Percentiles rank a stretch among this genome's conserved stretches.
Evolutionary conservation across 2,797 vertebrate genomes (phyloP).

Genomic region (Meriones psammophilus): DNA sequence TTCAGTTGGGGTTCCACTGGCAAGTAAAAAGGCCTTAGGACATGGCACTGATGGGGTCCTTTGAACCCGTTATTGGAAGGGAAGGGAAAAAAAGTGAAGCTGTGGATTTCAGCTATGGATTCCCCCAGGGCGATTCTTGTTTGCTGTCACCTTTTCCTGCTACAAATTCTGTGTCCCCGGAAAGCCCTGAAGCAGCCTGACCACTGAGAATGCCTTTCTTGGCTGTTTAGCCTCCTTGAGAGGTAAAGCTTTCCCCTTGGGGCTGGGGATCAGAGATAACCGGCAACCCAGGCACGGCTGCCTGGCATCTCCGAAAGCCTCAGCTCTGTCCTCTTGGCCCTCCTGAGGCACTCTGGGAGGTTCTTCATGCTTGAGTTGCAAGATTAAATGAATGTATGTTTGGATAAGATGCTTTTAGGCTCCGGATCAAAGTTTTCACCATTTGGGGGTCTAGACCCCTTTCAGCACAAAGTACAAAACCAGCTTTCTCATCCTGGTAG

Average conservation of each 20-base stretch:
- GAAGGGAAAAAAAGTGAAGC: background rate
- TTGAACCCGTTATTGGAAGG: background rate
- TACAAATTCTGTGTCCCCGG: background rate
- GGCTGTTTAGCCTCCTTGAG: background rate
- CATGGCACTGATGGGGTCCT: background rate
- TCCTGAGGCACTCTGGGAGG: conserved; percentile 44
- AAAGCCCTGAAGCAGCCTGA: conserved; percentile 1
- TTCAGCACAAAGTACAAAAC: conserved; percentile 56
- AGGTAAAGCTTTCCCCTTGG: conserved; percentile 39
- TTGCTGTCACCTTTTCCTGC: background rate
- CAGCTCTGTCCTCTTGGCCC: background rate
- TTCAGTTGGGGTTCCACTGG: conserved; percentile 34
- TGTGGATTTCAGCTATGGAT: background rate
- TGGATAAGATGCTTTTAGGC: conserved; percentile 72
- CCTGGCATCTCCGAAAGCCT: background rate
- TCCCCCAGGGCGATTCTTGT: conserved; percentile 14
- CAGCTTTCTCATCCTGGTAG: background rate
- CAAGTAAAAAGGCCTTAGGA: conserved; percentile 26
- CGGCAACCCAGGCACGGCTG: background rate
- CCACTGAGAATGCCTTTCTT: background rate
- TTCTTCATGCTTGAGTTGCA: conserved; percentile 75
- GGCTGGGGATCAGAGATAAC: conserved; percentile 74
- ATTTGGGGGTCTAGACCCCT: conserved; percentile 52
- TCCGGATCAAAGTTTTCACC: conserved; percentile 44
- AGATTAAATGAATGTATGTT: conserved; percentile 73